phyloP scores from a whole-genome alignment of 2,113 vertebrate genomes.

The Sturnira hondurensis region DNA sequence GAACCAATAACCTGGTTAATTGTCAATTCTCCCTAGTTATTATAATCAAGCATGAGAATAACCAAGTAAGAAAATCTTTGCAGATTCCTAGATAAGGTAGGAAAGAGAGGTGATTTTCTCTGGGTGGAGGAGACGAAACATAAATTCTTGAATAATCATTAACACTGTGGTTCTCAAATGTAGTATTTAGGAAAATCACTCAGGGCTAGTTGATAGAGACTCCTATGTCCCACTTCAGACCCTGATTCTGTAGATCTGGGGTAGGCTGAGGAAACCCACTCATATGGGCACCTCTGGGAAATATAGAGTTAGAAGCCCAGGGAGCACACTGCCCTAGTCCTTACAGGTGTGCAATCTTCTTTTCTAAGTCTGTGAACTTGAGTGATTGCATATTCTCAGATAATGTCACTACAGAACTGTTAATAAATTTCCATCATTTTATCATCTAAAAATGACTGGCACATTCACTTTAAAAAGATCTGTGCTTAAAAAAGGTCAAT shows the following conservation, averaged over 20 bases:
- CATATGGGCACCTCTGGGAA: too few relatives aligned
- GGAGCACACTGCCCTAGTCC: too few relatives aligned
- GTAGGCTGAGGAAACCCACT: not conserved
- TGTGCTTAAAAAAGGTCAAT: not conserved
- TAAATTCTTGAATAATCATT: not conserved
- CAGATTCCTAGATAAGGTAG: not conserved
- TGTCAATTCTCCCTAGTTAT: not conserved
- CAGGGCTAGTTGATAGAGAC: not conserved
- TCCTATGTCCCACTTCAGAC: not conserved
- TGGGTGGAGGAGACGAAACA: fast-evolving
- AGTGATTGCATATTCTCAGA: not conserved
- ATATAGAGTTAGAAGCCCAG: too few relatives aligned
- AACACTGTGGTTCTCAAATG: not conserved
- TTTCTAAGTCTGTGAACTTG: not conserved
- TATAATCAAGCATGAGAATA: not conserved
- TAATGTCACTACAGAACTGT: fast-evolving
- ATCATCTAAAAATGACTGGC: not conserved
- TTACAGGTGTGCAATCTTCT: fast-evolving
- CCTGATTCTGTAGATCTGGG: not conserved
- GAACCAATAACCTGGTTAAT: not conserved
- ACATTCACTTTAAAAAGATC: not conserved
- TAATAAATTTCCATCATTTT: not conserved
- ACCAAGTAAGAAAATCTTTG: not conserved
- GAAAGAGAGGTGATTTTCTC: not conserved
- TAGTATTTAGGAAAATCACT: not conserved